A percentile compares a stretch with the other conserved stretches of the same genome.
Evolutionary conservation across 2,888 invertebrate species (phyloP).

Genomic region (Ectemnius cavifrons): DNA sequence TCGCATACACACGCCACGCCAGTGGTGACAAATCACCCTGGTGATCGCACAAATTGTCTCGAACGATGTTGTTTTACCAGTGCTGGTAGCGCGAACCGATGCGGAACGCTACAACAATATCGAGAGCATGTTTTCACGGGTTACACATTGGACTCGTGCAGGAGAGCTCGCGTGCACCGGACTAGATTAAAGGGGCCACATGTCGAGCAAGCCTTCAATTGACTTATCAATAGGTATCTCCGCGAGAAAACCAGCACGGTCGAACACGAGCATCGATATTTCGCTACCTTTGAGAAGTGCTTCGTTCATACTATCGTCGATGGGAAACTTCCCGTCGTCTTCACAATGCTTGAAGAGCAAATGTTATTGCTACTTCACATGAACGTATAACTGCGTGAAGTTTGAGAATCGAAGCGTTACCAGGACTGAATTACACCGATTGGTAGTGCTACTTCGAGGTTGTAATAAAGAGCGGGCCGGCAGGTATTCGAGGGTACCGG

Average conservation of each 20-base stretch:
- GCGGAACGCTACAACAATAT: slow-evolving; percentile 51
- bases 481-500: slow-evolving; percentile 20
- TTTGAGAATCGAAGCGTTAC: too few relatives aligned
- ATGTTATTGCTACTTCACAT: too few relatives aligned
- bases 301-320: too few relatives aligned
- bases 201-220: slow-evolving; percentile 42
- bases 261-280: too few relatives aligned
- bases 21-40: slow-evolving; percentile 38
- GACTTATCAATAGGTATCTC: slow-evolving; percentile 38
- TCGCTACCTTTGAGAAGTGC: too few relatives aligned
- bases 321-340: too few relatives aligned
- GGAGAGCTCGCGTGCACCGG: background rate
- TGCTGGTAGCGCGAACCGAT: slow-evolving; percentile 28
- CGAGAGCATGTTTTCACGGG: slow-evolving; percentile 40
- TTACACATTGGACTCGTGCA: slow-evolving; percentile 25
- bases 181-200: slow-evolving; percentile 21
- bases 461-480: background rate
- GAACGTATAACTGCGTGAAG: too few relatives aligned
- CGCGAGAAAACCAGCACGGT: background rate
- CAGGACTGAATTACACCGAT: too few relatives aligned
- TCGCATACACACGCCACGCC: background rate
- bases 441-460: too few relatives aligned
- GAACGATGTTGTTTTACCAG: background rate
- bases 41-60: slow-evolving; percentile 36
- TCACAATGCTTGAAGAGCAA: too few relatives aligned